A percentile compares a stretch with the other conserved stretches of the same genome.
These are phyloP conservation scores for Otolemur garnettii DNA, from an alignment of 2,113 vertebrate genomes.

Conservation along the genomic window DNA sequence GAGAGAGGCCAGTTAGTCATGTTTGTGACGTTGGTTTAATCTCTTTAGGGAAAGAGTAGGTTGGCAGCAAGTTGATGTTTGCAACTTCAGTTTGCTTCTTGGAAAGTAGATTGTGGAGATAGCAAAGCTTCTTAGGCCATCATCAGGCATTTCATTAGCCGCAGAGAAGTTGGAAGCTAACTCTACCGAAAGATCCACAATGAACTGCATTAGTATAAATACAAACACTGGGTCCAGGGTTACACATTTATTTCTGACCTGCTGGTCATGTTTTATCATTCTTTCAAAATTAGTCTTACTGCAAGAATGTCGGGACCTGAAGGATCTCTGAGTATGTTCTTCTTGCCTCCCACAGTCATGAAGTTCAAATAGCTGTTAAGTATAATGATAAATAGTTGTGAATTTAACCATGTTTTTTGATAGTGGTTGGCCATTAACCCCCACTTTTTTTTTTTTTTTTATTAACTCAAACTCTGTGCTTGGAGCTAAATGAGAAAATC, in stretches of 20 bases:
- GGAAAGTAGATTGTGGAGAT: not conserved
- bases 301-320: not conserved
- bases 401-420: not conserved
- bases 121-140: not conserved
- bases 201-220: constrained; percentile 1
- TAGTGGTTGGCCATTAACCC: not conserved
- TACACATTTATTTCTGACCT: not conserved
- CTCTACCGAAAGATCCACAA: not conserved
- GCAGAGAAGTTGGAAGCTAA: not conserved
- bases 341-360: not conserved
- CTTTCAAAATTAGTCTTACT: constrained; percentile 24
- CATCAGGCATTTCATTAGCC: not conserved
- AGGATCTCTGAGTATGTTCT: not conserved
- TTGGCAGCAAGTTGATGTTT: not conserved
- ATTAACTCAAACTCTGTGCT: not conserved
- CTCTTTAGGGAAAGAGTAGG: not conserved
- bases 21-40: not conserved
- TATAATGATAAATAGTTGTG: not conserved
- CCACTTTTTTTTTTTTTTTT: too few relatives aligned
- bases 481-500: constrained; percentile 26
- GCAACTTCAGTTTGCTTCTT: constrained; percentile 25
- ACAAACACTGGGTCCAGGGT: not conserved
- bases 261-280: constrained; percentile 55
- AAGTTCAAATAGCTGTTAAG: constrained; percentile 52
- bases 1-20: not conserved